Percentiles rank a stretch among this genome's conserved stretches.
Evolutionary conservation across 2,888 invertebrate genomes (phyloP).

Genomic region (Stenolophus ochropezus): DNA sequence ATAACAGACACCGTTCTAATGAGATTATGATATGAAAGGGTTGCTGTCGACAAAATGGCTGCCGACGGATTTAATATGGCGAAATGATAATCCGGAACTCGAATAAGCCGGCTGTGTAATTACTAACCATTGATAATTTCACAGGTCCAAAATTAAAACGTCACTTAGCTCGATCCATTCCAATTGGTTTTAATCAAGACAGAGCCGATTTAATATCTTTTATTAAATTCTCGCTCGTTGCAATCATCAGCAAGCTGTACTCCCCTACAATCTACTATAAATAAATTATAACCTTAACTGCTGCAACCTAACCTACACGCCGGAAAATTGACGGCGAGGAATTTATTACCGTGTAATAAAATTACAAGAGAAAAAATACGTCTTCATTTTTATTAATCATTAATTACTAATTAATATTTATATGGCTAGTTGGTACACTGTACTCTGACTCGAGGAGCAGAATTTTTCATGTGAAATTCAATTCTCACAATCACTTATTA

Average conservation of each 20-base stretch:
- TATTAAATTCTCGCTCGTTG: conserved; percentile 38
- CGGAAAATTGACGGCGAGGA: background rate
- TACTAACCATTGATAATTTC: conserved; percentile 62
- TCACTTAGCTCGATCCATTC: conserved; percentile 48
- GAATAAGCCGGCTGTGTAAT: conserved; percentile 61
- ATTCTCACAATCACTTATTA: too few species aligned
- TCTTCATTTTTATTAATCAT: background rate
- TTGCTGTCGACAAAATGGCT: conserved; percentile 72
- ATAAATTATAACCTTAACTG: conserved; percentile 1
- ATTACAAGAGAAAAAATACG: background rate
- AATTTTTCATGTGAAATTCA: too few species aligned
- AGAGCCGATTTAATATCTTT: conserved; percentile 47
- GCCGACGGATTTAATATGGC: conserved; percentile 65
- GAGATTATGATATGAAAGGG: conserved; percentile 73
- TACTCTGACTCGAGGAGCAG: too few species aligned
- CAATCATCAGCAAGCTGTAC: conserved; percentile 1
- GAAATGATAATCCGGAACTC: conserved; percentile 63
- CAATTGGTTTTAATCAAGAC: conserved; percentile 52
- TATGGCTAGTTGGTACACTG: too few species aligned
- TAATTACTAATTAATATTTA: background rate
- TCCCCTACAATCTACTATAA: background rate
- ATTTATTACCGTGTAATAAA: background rate
- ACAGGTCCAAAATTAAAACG: conserved; percentile 62
- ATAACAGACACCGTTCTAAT: conserved; percentile 73
- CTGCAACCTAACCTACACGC: background rate